phyloP scores from a whole-genome alignment of 1,140 invertebrate species.

The Coptotermes formosanus region DNA sequence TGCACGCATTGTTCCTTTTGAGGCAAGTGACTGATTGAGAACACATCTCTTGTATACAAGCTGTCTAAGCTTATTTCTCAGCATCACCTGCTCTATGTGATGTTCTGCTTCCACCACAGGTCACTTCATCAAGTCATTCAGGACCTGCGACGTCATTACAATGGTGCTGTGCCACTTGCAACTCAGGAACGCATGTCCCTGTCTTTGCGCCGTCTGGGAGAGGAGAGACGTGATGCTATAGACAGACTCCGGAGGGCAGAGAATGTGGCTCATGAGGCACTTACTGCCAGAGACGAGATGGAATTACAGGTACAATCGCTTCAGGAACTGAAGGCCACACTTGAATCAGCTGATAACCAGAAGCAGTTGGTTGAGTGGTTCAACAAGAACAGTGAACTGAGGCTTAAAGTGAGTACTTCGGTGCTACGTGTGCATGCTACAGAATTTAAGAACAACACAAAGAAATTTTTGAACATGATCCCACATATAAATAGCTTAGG shows the following conservation, averaged over 20 bases:
- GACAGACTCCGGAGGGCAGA: conserved; percentile 35
- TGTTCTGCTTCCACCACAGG: not conserved
- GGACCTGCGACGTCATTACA: conserved; percentile 26
- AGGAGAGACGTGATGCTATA: conserved; percentile 25
- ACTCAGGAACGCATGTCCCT: conserved; percentile 17
- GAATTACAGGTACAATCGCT: conserved; percentile 9
- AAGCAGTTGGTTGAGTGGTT: conserved; percentile 35
- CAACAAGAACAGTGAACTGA: conserved; percentile 37
- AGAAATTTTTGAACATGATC: no score
- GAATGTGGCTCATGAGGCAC: conserved; percentile 38
- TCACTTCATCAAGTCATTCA: conserved; percentile 29
- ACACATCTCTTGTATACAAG: no score
- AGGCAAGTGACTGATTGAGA: no score
- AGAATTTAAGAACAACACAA: no score
- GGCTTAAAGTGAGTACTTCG: conserved; percentile 36
- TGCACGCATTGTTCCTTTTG: no score
- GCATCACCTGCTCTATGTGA: no score
- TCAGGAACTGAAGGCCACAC: conserved; percentile 16
- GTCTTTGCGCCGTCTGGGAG: not conserved
- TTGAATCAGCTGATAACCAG: not conserved
- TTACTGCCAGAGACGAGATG: conserved; percentile 24
- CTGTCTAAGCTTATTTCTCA: no score
- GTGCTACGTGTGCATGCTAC: no score
- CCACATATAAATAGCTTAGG: no score
- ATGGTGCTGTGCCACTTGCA: not conserved